phyloP scores from a whole-genome alignment of 2,113 vertebrate species.

The Silurus glanis region DNA sequence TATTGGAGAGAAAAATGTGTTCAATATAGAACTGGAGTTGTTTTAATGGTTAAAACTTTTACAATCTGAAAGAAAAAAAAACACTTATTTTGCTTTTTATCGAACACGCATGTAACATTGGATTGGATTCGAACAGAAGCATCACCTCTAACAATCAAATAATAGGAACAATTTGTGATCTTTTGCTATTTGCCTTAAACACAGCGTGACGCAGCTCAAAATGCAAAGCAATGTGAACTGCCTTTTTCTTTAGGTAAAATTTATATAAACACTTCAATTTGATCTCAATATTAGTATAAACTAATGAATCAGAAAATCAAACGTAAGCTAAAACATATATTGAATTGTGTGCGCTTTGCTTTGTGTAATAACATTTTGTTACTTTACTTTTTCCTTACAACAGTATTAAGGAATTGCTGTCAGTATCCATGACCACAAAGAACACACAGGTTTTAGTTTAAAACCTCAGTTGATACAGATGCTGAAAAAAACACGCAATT shows the following conservation, averaged over 20 bases:
- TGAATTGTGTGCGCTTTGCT: not conserved
- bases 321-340: not conserved
- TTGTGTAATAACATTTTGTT: not conserved
- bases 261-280: not conserved
- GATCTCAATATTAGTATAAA: not conserved
- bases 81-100: not conserved
- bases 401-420: not conserved
- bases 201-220: not conserved
- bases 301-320: not conserved
- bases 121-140: not conserved
- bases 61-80: not conserved
- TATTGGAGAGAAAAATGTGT: not conserved
- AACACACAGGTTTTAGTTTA: not conserved
- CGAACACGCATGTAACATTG: not conserved
- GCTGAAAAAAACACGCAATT: not conserved
- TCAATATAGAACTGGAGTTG: constrained; percentile 45
- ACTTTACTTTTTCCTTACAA: not conserved
- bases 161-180: not conserved
- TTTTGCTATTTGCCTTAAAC: constrained; percentile 21
- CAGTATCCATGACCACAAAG: not conserved
- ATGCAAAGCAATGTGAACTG: not conserved
- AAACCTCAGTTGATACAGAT: not conserved
- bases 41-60: not conserved
- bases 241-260: not conserved
- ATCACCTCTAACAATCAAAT: not conserved